Base-by-base conservation (phyloP, 2,797 vertebrate genomes). In the Ctenosaura bakeri region DNA sequence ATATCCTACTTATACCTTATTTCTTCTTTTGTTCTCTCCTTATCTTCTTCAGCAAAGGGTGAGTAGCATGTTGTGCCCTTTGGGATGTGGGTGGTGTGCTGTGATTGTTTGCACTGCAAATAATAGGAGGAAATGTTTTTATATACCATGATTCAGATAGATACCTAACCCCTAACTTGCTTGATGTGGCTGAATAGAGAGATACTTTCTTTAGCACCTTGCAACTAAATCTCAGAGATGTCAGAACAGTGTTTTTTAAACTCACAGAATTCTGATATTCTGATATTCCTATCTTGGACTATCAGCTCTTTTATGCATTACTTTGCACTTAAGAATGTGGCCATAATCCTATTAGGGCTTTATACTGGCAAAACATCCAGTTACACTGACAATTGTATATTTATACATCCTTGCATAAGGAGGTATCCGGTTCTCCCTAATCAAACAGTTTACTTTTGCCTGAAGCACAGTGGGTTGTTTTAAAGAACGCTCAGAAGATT, bases 1-100 rank as follows among this genome's bases (percentile, higher is more conserved):
- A 79, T 54, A 29, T 7, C 16, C 16, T 0, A 0, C 90, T 96
- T 10, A 96, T 85, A 92, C 59, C 56, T 73, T 79, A 32, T 42
- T 83, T 79, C 95, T 73, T 95, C 89, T 95, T 92, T 79, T 95
- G 78, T 90, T 92, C 50, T 88, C 89, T 89, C 32, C 80, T 71
- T 0, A 46, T 74, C 46, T 0, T 91, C 84, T 92, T 89, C 95
- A 96, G 96, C 76, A 96, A 96, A 94, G 96, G 96, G 96, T 96
- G 87, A 96, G 96, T 96, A 89, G 42, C 73, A 82, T 32, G 0
- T 0, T n/a, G 18, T 76, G 66, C 73, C 0, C 52, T n/a, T 87
- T 87, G 62, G 88, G 59, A 64, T 38, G 62, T 87, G 74, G 24
- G 56, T 82, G 62, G 38, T 38, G 38, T 83, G 73, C 74, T 88